Evolutionary conservation across 2,888 invertebrate genomes (phyloP).

Genomic region (Epirrhoe alternata): DNA sequence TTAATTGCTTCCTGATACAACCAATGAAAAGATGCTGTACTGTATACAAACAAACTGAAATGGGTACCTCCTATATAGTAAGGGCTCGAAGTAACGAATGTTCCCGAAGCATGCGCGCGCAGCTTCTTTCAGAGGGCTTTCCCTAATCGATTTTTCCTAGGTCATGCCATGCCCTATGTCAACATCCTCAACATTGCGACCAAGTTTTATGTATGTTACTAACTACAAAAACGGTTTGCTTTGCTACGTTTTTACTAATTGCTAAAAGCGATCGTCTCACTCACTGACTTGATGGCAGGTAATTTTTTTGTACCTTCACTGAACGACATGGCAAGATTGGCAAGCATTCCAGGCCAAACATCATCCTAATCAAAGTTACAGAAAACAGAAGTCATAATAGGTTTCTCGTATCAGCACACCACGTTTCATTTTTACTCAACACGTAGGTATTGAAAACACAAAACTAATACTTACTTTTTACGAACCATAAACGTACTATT

Average conservation of each 20-base stretch:
- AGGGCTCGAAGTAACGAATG: background rate
- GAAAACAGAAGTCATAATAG: no score
- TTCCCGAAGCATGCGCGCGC: background rate
- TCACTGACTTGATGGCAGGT: no score
- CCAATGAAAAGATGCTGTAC: constrained; percentile 4
- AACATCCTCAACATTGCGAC: background rate
- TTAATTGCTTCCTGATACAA: constrained; percentile 12
- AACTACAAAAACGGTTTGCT: background rate
- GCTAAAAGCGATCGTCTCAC: no score
- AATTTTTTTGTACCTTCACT: no score
- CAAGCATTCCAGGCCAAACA: no score
- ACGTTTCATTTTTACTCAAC: no score
- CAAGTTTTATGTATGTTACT: background rate
- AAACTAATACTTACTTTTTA: no score
- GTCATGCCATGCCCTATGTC: background rate
- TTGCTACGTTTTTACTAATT: background rate
- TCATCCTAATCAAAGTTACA: no score
- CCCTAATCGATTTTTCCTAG: background rate
- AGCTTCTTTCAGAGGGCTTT: background rate
- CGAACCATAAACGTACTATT: no score
- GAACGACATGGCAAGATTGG: no score
- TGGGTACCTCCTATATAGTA: background rate
- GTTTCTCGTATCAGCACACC: no score
- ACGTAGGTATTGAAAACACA: no score
- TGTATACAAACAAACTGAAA: background rate